Evolutionary conservation across 2,888 invertebrate genomes (phyloP).

Genomic region (Drosophila koepferae): DNA sequence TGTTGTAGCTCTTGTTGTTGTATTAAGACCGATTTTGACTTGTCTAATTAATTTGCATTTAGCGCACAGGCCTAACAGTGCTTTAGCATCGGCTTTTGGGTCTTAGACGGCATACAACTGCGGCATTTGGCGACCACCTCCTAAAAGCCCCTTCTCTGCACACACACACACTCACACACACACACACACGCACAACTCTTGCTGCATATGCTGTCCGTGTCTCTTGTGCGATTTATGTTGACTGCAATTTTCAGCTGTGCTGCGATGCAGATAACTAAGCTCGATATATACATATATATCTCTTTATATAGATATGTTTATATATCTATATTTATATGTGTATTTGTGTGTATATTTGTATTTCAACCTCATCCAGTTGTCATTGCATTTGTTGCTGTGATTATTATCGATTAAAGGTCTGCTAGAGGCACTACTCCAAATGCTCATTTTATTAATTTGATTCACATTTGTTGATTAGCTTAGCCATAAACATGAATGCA

Average conservation of each 20-base stretch:
- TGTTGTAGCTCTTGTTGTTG: slow-evolving; percentile 14
- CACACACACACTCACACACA: not conserved
- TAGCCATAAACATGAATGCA: not conserved
- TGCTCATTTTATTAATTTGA: slow-evolving; percentile 44
- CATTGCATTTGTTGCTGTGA: slow-evolving; percentile 34
- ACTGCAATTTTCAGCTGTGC: slow-evolving; percentile 63
- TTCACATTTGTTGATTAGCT: slow-evolving; percentile 52
- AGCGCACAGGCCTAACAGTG: slow-evolving; percentile 45
- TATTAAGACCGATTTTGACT: slow-evolving; percentile 41
- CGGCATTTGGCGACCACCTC: slow-evolving; percentile 43
- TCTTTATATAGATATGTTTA: not conserved
- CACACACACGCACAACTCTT: not conserved
- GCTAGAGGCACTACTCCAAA: slow-evolving; percentile 1
- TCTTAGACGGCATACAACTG: slow-evolving; percentile 50
- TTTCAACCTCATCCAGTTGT: slow-evolving; percentile 25
- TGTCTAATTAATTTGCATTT: slow-evolving; percentile 71
- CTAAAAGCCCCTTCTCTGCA: not conserved
- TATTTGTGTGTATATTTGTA: not conserved
- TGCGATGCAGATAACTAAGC: slow-evolving; percentile 13
- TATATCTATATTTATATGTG: not conserved
- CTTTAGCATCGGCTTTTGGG: slow-evolving; percentile 36
- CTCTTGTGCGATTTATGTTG: slow-evolving; percentile 59
- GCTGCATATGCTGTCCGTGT: slow-evolving; percentile 29
- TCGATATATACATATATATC: not conserved
- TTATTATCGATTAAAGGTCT: slow-evolving; percentile 54